Evolutionary conservation across 2,113 vertebrate species (phyloP).

Genomic region (Urocynchramus pylzowi): DNA sequence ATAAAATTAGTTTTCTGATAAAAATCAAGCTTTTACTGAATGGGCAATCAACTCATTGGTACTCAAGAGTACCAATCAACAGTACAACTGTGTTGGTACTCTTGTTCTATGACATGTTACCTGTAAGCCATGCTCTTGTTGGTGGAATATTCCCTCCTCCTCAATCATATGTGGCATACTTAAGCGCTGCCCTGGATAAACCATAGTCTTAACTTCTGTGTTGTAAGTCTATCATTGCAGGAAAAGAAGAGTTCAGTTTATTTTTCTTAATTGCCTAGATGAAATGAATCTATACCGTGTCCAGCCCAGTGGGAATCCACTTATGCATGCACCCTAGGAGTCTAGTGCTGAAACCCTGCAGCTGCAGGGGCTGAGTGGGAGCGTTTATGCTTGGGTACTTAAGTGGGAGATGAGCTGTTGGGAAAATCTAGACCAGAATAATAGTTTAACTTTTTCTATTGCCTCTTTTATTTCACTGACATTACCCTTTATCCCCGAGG

Average conservation of each 20-base stretch:
- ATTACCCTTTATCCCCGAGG: not conserved
- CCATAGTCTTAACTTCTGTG: not conserved
- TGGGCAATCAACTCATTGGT: not conserved
- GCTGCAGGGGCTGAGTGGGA: not conserved
- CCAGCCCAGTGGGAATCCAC: not conserved
- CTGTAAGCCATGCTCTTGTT: not conserved
- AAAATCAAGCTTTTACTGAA: not conserved
- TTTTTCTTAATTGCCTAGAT: not conserved
- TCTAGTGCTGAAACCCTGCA: not conserved
- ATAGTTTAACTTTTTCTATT: not conserved
- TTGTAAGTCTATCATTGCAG: not conserved
- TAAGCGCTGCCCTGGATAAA: not conserved
- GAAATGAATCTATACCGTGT: not conserved
- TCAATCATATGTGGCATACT: not conserved
- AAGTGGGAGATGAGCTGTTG: not conserved
- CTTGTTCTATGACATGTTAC: fast-evolving
- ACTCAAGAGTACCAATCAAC: too few relatives aligned
- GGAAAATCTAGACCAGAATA: not conserved
- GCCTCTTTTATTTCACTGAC: not conserved
- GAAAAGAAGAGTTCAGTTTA: not conserved
- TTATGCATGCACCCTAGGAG: not conserved
- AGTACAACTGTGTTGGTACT: not conserved
- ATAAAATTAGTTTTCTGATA: not conserved
- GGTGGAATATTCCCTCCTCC: not conserved
- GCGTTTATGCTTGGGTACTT: not conserved